A percentile compares a stretch with the other conserved stretches of the same genome.
These are phyloP conservation scores for Mongoloraphidia duomilia DNA, from an alignment of 2,888 invertebrate species.

Conservation along the genomic window DNA sequence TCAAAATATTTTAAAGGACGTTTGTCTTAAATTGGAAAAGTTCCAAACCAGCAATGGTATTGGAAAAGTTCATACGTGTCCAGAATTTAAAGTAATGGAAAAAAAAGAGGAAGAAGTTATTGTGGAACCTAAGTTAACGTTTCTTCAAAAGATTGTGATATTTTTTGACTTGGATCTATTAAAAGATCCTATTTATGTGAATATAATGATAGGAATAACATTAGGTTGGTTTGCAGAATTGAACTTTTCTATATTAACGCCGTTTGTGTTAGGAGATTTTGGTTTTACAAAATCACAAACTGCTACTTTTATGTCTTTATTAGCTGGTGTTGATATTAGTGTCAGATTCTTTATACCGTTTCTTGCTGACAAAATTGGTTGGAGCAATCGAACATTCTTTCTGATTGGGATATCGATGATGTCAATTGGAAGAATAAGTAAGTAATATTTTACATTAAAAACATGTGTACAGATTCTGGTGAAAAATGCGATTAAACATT, in stretches of 20 bases:
- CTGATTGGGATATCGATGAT: slow-evolving; percentile 51
- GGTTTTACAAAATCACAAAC: slow-evolving; percentile 43
- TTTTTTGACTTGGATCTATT: slow-evolving; percentile 59
- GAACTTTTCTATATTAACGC: slow-evolving; percentile 58
- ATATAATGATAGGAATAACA: slow-evolving; percentile 54
- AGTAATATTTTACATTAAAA: slow-evolving; percentile 16
- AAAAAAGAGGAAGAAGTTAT: slow-evolving; percentile 15
- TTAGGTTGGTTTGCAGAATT: slow-evolving; percentile 56
- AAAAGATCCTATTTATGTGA: slow-evolving; percentile 52
- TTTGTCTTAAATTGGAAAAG: slow-evolving; percentile 1
- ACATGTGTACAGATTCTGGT: no score
- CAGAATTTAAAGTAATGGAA: no score
- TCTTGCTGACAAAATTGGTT: slow-evolving; percentile 50
- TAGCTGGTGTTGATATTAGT: slow-evolving; percentile 48
- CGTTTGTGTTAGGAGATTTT: slow-evolving; percentile 56
- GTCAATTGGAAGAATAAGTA: slow-evolving; percentile 50
- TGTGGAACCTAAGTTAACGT: slow-evolving; percentile 27
- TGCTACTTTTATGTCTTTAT: slow-evolving; percentile 52
- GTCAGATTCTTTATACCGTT: slow-evolving; percentile 54
- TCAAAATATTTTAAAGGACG: slow-evolving; percentile 12
- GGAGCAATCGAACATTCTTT: slow-evolving; percentile 57
- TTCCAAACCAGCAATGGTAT: no score
- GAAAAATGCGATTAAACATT: no score
- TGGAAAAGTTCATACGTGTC: no score
- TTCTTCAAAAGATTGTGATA: slow-evolving; percentile 39